Conservation (phyloP, 2,888 invertebrate genomes). For the Trachelus tabidus region DNA sequence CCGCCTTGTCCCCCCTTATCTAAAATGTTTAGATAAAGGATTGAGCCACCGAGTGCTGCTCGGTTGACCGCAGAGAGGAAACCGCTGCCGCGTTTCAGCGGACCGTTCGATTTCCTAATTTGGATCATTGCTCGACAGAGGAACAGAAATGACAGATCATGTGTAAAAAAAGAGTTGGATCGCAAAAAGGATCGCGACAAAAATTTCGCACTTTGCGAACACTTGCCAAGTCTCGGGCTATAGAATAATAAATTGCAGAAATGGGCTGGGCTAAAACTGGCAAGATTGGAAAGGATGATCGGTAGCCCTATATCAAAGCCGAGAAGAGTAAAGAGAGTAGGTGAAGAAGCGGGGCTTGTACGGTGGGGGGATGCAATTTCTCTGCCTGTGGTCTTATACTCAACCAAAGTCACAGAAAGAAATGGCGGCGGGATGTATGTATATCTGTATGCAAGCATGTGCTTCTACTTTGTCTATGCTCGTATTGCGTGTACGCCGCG, state of each 20-base stretch:
- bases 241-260: not conserved
- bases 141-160: conserved; percentile 26
- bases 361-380: conserved; percentile 29
- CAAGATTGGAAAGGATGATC: not conserved
- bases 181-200: not conserved
- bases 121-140: not conserved
- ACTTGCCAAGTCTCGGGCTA: not conserved
- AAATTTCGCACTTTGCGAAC: not conserved
- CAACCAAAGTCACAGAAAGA: not conserved
- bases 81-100: conserved; percentile 3
- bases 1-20: not conserved
- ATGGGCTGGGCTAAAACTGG: not conserved
- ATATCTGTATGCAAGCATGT: not conserved
- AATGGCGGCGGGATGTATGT: not conserved
- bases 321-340: conserved; percentile 11
- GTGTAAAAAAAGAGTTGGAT: not conserved
- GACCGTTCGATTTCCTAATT: conserved; percentile 9
- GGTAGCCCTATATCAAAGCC: not conserved
- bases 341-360: conserved; percentile 27
- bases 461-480: not conserved
- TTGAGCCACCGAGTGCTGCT: conserved; percentile 11
- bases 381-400: not conserved
- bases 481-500: not conserved
- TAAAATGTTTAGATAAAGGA: conserved; percentile 12
- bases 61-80: conserved; percentile 20